Evolutionary conservation across 2,797 vertebrate species (phyloP).

Genomic region (Lerista edwardsae): DNA sequence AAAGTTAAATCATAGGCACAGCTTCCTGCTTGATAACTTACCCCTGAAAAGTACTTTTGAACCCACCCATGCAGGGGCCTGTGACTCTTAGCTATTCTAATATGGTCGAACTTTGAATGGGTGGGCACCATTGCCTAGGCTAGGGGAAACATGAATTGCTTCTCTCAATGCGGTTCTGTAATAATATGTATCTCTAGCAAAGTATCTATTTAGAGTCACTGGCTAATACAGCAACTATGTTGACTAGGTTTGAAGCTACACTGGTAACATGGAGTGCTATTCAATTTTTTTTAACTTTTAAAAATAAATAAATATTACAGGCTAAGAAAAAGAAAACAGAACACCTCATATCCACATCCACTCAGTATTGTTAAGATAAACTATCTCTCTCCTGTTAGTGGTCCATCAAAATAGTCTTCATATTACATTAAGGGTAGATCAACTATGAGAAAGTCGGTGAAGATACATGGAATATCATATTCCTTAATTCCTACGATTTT

Average conservation of each 20-base stretch:
- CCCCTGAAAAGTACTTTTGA: background rate
- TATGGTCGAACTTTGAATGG: background rate
- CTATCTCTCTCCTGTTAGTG: background rate
- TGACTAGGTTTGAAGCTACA: background rate
- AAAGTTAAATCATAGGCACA: background rate
- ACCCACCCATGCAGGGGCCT: background rate
- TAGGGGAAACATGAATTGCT: background rate
- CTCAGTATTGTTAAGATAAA: background rate
- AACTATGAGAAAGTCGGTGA: background rate
- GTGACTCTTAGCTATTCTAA: background rate
- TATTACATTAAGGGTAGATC: too few relatives aligned
- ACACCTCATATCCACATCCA: background rate
- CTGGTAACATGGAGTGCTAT: background rate
- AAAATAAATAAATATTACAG: background rate
- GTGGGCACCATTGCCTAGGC: too few relatives aligned
- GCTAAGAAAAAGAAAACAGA: background rate
- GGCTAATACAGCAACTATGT: background rate
- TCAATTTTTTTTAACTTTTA: too few relatives aligned
- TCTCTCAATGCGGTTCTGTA: too few relatives aligned
- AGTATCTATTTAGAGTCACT: background rate
- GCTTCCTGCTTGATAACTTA: background rate
- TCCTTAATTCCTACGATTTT: background rate
- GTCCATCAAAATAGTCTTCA: background rate
- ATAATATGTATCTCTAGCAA: too few relatives aligned
- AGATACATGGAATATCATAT: background rate